Evolutionary conservation across 2,888 invertebrate genomes (phyloP).

Genomic region (Lissonota sp.): DNA sequence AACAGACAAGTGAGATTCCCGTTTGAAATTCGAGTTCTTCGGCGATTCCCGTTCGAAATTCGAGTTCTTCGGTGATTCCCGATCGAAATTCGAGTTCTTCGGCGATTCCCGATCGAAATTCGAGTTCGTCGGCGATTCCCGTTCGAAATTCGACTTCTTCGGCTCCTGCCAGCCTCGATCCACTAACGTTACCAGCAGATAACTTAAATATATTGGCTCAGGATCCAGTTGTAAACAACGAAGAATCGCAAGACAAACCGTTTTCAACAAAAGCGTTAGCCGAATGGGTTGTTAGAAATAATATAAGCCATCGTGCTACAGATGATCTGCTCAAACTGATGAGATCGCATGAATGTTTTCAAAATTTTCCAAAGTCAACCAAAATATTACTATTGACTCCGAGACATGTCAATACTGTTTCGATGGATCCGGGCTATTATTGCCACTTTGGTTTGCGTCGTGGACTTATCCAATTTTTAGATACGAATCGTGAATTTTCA

Average conservation of each 20-base stretch:
- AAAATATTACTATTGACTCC: conserved; percentile 30
- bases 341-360: conserved; percentile 4
- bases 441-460: conserved; percentile 20
- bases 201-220: too few relatives aligned
- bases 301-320: conserved; percentile 9
- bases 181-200: too few relatives aligned
- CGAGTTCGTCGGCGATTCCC: too few relatives aligned
- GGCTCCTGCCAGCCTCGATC: too few relatives aligned
- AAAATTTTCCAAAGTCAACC: conserved; percentile 10
- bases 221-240: too few relatives aligned
- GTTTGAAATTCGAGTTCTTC: too few relatives aligned
- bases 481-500: conserved; percentile 8
- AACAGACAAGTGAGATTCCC: too few relatives aligned
- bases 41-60: too few relatives aligned
- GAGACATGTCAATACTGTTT: conserved; percentile 2
- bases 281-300: conserved; percentile 16
- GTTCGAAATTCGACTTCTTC: too few relatives aligned
- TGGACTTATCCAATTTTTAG: conserved; percentile 18
- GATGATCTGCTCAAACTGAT: conserved; percentile 11
- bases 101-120: too few relatives aligned
- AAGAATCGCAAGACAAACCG: neutral
- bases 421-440: conserved; percentile 27
- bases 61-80: too few relatives aligned
- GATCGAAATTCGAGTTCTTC: too few relatives aligned
- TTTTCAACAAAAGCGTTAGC: conserved; percentile 26